Conservation (phyloP, 2,113 vertebrate genomes). For the Butorides virescens region DNA sequence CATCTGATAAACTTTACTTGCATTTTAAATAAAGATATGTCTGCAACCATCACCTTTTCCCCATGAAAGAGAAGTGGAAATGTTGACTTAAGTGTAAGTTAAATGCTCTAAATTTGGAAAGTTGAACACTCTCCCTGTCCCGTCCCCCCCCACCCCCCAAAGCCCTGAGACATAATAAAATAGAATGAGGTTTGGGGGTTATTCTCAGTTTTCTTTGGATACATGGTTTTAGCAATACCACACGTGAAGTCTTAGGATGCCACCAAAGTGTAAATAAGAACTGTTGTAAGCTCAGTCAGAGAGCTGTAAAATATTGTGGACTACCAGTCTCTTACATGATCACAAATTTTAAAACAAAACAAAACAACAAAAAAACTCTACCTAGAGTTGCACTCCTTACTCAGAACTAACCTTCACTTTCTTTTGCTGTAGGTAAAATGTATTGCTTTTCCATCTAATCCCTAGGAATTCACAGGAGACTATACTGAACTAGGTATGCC, state of each 20-base stretch:
- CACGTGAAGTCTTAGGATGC: background rate
- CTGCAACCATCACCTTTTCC: background rate
- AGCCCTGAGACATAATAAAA: background rate
- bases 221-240: background rate
- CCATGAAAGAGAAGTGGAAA: background rate
- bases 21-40: background rate
- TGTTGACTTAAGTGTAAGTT: background rate
- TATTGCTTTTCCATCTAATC: background rate
- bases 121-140: background rate
- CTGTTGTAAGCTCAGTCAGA: background rate
- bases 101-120: background rate
- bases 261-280: background rate
- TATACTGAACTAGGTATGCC: background rate
- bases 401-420: background rate
- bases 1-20: background rate
- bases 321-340: background rate
- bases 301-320: background rate
- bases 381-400: background rate
- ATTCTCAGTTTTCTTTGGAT: background rate
- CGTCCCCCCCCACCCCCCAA: background rate
- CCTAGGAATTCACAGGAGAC: background rate
- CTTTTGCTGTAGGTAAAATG: background rate
- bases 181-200: rapidly evolving
- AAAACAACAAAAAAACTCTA: background rate
- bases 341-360: background rate